These are phyloP conservation scores for Nebria salina DNA, from an alignment of 2,888 invertebrate species.

Conservation along the genomic window DNA sequence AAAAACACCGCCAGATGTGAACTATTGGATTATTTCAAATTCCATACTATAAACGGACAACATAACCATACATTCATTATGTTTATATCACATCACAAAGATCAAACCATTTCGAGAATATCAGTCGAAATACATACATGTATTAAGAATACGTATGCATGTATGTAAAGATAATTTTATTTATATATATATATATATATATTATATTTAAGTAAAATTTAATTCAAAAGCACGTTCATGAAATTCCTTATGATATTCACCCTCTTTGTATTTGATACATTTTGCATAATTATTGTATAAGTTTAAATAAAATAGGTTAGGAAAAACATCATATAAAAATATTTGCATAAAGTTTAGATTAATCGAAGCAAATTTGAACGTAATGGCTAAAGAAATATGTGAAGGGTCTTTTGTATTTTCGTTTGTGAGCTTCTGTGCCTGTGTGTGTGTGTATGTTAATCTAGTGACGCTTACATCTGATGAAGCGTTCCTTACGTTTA, in stretches of 20 bases:
- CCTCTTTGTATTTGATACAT: background rate
- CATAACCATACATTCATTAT: background rate
- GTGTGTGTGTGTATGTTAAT: background rate
- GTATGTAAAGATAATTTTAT: too few relatives aligned
- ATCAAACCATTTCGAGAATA: background rate
- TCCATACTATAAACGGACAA: background rate
- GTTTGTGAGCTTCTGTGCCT: background rate
- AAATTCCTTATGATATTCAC: background rate
- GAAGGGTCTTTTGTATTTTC: background rate
- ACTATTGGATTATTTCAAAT: slow-evolving; percentile 12
- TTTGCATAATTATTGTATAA: background rate
- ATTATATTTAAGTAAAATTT: background rate
- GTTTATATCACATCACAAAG: background rate
- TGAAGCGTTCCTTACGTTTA: too few relatives aligned
- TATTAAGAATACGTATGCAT: too few relatives aligned
- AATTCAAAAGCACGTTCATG: background rate
- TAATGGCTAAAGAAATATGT: background rate
- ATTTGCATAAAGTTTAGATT: background rate
- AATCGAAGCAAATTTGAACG: background rate
- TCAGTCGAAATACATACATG: too few relatives aligned
- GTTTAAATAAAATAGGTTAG: background rate
- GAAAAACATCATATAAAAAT: background rate
- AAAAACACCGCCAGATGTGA: slow-evolving; percentile 22
- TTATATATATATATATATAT: too few relatives aligned
- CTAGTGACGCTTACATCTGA: background rate